phyloP scores from a whole-genome alignment of 2,113 vertebrate genomes.

The Megaptera novaeangliae region DNA sequence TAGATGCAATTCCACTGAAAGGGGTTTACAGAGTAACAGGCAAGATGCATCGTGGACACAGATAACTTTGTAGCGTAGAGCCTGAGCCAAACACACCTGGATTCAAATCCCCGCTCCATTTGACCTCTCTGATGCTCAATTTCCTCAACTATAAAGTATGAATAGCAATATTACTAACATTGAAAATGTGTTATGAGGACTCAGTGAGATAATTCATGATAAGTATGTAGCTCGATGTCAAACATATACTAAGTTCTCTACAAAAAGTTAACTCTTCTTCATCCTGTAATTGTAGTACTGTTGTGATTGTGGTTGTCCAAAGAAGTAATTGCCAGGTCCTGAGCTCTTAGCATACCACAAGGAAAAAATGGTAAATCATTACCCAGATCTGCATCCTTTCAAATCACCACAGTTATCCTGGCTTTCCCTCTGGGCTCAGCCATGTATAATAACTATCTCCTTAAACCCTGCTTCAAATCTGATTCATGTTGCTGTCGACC shows the following conservation, averaged over 20 bases:
- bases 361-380: background rate
- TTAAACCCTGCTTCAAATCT: background rate
- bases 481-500: background rate
- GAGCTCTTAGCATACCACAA: background rate
- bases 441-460: background rate
- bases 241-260: background rate
- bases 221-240: background rate
- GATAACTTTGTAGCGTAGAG: background rate
- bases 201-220: background rate
- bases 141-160: background rate
- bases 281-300: background rate
- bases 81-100: background rate
- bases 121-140: background rate
- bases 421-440: background rate
- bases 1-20: background rate
- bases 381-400: slow-evolving; percentile 14
- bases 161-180: background rate
- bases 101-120: background rate
- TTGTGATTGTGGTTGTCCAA: background rate
- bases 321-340: background rate
- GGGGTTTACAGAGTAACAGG: background rate
- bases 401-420: background rate
- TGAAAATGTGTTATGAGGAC: background rate
- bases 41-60: background rate
- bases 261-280: background rate